Evolutionary conservation across 1,140 invertebrate genomes (phyloP), one percentile per base, ranked within the genome.

Genomic region (Limonius californicus): DNA sequence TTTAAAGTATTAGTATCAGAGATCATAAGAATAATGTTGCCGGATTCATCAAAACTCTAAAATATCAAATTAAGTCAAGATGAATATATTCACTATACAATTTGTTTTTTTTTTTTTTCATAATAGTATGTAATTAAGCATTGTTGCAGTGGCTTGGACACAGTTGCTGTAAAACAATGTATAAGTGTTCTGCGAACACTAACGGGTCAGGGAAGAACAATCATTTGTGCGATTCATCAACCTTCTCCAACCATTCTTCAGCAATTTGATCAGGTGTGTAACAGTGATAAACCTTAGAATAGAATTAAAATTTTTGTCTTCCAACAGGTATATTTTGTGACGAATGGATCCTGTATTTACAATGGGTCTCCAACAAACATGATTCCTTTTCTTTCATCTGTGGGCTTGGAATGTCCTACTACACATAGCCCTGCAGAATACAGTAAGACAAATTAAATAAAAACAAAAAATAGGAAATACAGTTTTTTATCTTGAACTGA

Each of bases 381-480:
- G 42, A 83, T 94, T 7, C 85, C 89, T 1, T 91, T 90, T 74
- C 77, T 93, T 43, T 75, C 80, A 1, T 76, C 79, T n/a, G 81
- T 86, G n/a, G 83, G 85, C 7, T 72, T 91, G 1, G 76, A 83
- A 1, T 94, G 92, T 73, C 92, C 91, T 1, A 80, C 81, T 16
- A 89, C 89, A 68, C 87, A 93, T 72, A 95, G 92, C 71, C 91
- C 91, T 12, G 89, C 91, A 39, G 92, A 94, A 79, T 94, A 85
- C 65, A 82, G 85, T 87, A 75, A 81, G 83, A 78, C 30, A n/a
- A n/a, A n/a, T n/a, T n/a, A n/a, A n/a, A n/a, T n/a, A n/a, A n/a
- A n/a, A n/a, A n/a, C n/a, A n/a, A n/a, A n/a, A n/a, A n/a, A n/a
- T n/a, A n/a, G n/a, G n/a, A n/a, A n/a, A n/a, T n/a, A n/a, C n/a